Base-by-base conservation (phyloP, 2,113 vertebrate species). In the Vulpes ferrilata region DNA sequence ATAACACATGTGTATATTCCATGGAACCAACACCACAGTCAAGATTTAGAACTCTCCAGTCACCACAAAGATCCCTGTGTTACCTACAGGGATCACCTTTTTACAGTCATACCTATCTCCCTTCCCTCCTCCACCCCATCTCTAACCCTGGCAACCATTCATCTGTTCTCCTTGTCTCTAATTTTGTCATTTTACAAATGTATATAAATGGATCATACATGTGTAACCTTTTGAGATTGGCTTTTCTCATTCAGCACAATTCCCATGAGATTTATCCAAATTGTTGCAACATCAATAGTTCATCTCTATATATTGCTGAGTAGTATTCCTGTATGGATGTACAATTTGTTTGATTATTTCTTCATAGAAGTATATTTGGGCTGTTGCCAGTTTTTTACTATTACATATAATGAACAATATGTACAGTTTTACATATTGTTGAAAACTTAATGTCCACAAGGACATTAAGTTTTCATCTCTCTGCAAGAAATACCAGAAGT, bases 331-430 rank as follows among this genome's bases (percentile, higher is more conserved):
- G 9, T 71, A 94, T 74, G 35, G 43, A 43, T 43, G 6, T 43
- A 82, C 16, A 71, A n/a, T 57, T 83, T 23, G 55, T 57, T 95
- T 81, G 53, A 79, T 48, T 13, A 84, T 59, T 43, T 43, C 43
- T 43, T 79, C 30, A n/a, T 35, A 17, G 15, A 94, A 89, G 32
- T n/a, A 55, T 32, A 92, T 30, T 62, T 57, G 43, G 55, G 6
- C 73, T 23, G 1, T 88, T 96, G 62, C 73, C 51, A 60, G 38
- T 53, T 81, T 97, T 60, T 86, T 16, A 81, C 35, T 90, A 67
- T 86, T 69, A 60, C 19, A 92, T 79, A 79, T 30, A 81, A 96
- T 27, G 59, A 90, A 87, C 35, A 88, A 92, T 59, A 93, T 4
- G 7, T 71, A n/a, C 3, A 95, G 22, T 23, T 89, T 80, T 27